Evolutionary conservation across 2,113 vertebrate genomes (phyloP), one percentile per base, ranked within the genome.

Genomic region (Eleginops maclovinus): DNA sequence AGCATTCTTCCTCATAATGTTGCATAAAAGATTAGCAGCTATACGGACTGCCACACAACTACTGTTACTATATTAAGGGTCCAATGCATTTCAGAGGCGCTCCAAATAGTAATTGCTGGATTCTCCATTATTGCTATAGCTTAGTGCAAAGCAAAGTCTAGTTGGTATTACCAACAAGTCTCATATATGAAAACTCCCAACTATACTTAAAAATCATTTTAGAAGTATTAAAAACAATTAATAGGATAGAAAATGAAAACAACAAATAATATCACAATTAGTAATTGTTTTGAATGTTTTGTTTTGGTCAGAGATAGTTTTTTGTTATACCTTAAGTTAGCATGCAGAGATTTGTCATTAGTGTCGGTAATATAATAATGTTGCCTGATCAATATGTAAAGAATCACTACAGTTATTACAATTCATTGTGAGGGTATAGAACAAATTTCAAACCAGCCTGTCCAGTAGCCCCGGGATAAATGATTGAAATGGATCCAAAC

Each of bases 1-100:
- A 74, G 71, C 17, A 24, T 21, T 68, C 68, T 78, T 49, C 55
- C 49, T 82, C 46, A 75, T 63, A 71, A 68, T 76, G 55, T 26
- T 75, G 28, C 64, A 79, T 31, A 50, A 60, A 67, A 66, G 14
- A 82, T 76, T 31, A 62, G 24, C 28, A 77, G 70, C 43, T 53
- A 54, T n/a, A 68, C 7, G 3, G 10, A 44, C 54, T 63, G 41
- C 9, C 47, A 49, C 63, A 68, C n/a, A 28, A 36, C 46, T 22
- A 60, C 31, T 55, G 31, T 60, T 80, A 68, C 22, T 55, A n/a
- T 67, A 31, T 64, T 71, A 22, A 47, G 21, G 44, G 2, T 78
- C 28, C 49, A 71, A 14, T 50, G 15, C 19, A 70, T 58, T 69
- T 69, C 14, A 61, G 46, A 46, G 24, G 8, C 28, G 44, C 24